phyloP scores from a whole-genome alignment of 2,113 vertebrate species.

The Artemisiospiza belli region DNA sequence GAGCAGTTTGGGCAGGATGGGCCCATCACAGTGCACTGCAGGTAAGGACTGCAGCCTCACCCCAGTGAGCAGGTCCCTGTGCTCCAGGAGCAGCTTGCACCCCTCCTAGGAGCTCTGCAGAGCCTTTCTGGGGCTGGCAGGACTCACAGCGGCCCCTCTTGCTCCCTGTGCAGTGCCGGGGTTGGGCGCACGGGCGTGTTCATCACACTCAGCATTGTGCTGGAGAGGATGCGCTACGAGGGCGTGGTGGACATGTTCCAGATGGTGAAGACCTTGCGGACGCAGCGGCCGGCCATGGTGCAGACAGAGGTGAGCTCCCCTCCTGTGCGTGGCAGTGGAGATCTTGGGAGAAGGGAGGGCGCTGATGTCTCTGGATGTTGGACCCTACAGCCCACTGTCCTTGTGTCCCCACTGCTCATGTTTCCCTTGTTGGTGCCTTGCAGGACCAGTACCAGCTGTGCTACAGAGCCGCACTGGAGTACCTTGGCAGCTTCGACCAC shows the following conservation, averaged over 20 bases:
- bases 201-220: constrained; percentile 93
- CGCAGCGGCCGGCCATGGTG: constrained; percentile 96
- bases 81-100: not conserved
- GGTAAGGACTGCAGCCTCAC: constrained; percentile 69
- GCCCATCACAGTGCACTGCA: constrained; percentile 97
- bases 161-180: constrained; percentile 80
- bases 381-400: not conserved
- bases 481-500: constrained; percentile 98
- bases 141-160: not conserved
- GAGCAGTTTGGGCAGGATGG: constrained; percentile 98
- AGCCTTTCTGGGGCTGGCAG: not conserved
- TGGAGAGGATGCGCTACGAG: constrained; percentile 97
- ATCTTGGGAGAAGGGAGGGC: not conserved
- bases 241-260: constrained; percentile 97
- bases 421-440: not conserved
- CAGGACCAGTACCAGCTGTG: constrained; percentile 99
- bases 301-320: constrained; percentile 88
- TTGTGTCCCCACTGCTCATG: not conserved
- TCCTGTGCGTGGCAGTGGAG: accelerated
- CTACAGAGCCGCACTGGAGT: constrained; percentile 95
- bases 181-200: constrained; percentile 95
- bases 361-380: not conserved
- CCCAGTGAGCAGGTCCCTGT: not conserved
- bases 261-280: constrained; percentile 93
- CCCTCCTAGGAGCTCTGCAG: not conserved